Conservation (phyloP, 2,797 vertebrate species). For the Orientallactaga sibirica region DNA sequence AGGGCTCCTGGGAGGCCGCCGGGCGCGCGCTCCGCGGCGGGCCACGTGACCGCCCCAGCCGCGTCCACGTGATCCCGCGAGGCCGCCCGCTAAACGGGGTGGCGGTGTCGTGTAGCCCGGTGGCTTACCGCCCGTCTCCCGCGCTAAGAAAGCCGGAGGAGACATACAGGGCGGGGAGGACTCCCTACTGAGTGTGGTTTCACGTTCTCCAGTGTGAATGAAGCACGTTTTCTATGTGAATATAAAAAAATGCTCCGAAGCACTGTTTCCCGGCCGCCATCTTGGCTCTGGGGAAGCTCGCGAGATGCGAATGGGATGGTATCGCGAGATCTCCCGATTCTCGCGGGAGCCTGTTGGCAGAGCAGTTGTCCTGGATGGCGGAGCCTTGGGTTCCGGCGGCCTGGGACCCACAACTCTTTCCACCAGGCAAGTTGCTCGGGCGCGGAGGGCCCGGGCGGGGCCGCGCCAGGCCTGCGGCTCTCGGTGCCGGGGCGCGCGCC, state of each 20-base stretch:
- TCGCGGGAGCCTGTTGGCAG: conserved; percentile 86
- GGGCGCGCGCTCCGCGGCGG: conserved; percentile 78
- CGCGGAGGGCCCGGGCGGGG: conserved; percentile 74
- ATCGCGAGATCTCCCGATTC: conserved; percentile 86
- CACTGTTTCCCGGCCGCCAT: conserved; percentile 78
- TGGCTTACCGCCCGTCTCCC: too few species aligned
- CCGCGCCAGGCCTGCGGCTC: conserved; percentile 36
- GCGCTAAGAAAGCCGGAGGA: too few species aligned
- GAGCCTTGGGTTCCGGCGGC: conserved; percentile 84
- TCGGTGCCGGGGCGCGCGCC: not conserved
- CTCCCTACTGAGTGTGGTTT: too few species aligned
- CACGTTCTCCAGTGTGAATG: too few species aligned
- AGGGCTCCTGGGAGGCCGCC: not conserved
- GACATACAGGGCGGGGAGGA: too few species aligned
- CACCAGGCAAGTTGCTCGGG: conserved; percentile 73
- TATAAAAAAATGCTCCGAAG: too few species aligned
- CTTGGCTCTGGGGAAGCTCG: conserved; percentile 74
- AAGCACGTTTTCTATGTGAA: too few species aligned
- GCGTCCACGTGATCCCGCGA: conserved; percentile 69
- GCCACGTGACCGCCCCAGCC: conserved; percentile 71
- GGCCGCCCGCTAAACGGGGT: not conserved
- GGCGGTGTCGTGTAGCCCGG: too few species aligned
- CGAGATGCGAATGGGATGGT: conserved; percentile 67
- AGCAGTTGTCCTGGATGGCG: conserved; percentile 86
- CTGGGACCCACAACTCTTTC: conserved; percentile 83